Base-by-base conservation (phyloP, 2,888 invertebrate genomes). In the Chaetogeoica ovagalla region DNA sequence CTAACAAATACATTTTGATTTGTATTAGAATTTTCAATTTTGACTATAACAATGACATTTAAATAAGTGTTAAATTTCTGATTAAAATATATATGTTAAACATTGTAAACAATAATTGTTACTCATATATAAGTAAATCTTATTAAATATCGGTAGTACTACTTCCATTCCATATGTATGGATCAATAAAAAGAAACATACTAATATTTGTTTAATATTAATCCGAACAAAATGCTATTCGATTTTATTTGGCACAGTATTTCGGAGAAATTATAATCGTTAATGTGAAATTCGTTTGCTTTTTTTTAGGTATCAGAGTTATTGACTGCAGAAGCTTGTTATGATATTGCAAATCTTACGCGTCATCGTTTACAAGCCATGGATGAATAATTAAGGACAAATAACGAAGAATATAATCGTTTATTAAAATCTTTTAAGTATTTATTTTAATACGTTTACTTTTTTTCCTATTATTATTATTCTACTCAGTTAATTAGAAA, bases 261-360 rank as follows among this genome's bases (percentile, higher is more conserved):
- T 48, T 60, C 15, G 15, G 11, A 52, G 57, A 62, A 55, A 55
- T 19, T 5, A 17, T 30, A 39, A 30, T 70, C 3, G 13, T 48
- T 19, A 48, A 62, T 48, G 15, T 48, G 11, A 62, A 7, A 52
- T 9, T 4, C 2, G 37, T 65, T 73, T 59, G 17, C 81, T 48
- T 68, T 81, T 76, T 85, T 85, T 21, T 84, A 88, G 88, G 85
- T 87, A 4, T 86, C 86, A 83, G 94, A 96, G 83, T 86, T 97
- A 21, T 87, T 96, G 17, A 91, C 92, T 83, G 94, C 95, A 2
- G 96, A 96, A 86, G 91, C 93, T 0, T 94, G 94, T 89, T 88
- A 93, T 19, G 95, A 96, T 87, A 89, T 97, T 19, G 94, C 94
- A 0, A 76, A 82, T 60, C 55, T 81, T 17, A 83, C 83, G 15